phyloP scores from a whole-genome alignment of 2,113 vertebrate genomes.

The Bubo scandiacus region DNA sequence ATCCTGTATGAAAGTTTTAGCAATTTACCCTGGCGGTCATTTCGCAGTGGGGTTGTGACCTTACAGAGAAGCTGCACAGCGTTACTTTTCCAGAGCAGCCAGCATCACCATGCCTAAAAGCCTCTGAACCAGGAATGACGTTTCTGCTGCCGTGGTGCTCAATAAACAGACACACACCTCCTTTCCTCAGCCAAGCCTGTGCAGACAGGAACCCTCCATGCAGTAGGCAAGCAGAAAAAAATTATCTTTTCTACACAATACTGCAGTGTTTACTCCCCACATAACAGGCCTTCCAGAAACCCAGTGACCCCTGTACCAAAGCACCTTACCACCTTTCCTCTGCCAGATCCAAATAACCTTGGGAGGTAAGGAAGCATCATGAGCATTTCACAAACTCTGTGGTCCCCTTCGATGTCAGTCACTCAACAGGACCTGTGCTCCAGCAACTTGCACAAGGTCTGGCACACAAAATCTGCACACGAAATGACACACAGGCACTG shows the following conservation, averaged over 20 bases:
- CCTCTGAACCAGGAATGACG: background rate
- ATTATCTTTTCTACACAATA: background rate
- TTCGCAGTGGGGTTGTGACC: background rate
- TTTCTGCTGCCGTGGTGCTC: background rate
- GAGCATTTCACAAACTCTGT: background rate
- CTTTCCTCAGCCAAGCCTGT: background rate
- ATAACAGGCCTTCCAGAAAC: background rate
- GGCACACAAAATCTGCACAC: background rate
- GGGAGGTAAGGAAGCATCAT: background rate
- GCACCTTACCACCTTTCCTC: background rate
- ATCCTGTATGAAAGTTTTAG: background rate
- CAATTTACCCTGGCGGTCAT: background rate
- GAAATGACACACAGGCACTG: fast-evolving
- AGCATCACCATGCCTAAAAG: background rate
- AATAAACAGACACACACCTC: background rate
- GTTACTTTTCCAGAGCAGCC: background rate
- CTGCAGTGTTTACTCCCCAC: background rate
- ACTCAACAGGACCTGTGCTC: background rate
- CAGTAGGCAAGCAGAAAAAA: background rate
- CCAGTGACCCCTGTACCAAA: background rate
- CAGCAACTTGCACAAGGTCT: background rate
- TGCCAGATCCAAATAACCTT: background rate
- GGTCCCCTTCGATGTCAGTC: background rate
- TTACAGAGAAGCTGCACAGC: background rate
- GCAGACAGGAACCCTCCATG: background rate